Base-by-base conservation (phyloP, 2,888 invertebrate species). In the Macrostomum cliftonense region DNA sequence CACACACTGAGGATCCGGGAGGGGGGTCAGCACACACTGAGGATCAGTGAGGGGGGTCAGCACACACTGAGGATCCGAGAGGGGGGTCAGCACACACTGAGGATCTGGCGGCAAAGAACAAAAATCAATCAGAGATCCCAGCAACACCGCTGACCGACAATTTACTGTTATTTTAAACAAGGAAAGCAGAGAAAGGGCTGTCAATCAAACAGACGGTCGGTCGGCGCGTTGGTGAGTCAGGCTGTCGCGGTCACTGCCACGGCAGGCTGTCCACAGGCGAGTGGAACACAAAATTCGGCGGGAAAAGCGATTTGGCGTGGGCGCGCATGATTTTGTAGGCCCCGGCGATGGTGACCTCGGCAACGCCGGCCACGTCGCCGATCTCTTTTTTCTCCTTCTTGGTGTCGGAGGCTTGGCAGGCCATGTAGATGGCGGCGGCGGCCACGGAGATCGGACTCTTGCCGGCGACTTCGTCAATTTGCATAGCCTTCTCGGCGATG, bases 381-480 rank as follows among this genome's bases (percentile, higher is more conserved):
- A 97, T 95, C 73, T 97, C 95, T 70, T 89, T 91, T 67, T 89
- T 89, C 55, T 85, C 84, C 59, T 84, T 79, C 65, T 93, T 85
- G 64, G 86, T 83, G 59, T 85, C 86, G 0, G 87, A 88, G 0
- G 91, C 83, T 73, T 89, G 93, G 13, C 91, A 91, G 1, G 97
- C 95, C 95, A 97, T 95, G 64, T 95, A 97, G 63, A 97, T 99
- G 47, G 97, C 93, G 44, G 28, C 28, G 28, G 28, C 28, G 28
- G 97, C 91, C 1, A 97, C 91, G 0, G 95, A 95, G 56, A 97
- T 93, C 0, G 97, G 97, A 50, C 93, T 93, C 61, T 95, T 78
- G 7, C 95, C 95, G 39, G 95, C 87, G 11, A 95, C 93, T 61
- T 97, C 83, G 66, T 97, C 93, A 71, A 89, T 73, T 64, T 97